Conservation (phyloP, 2,888 invertebrate species). For the Aspidapion aeneum region DNA sequence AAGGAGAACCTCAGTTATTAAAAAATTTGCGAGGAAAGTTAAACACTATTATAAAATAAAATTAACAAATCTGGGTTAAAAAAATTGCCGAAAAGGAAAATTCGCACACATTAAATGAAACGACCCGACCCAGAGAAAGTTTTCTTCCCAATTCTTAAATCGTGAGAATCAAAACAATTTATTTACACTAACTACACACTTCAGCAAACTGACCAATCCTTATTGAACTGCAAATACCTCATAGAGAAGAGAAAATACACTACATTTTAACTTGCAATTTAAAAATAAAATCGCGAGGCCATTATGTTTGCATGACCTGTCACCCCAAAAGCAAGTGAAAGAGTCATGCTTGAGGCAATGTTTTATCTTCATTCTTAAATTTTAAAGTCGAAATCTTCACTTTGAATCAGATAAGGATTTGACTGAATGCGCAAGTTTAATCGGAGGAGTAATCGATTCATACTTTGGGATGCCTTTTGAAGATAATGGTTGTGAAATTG, state of each 20-base stretch:
- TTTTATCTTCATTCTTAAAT: neutral
- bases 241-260: neutral
- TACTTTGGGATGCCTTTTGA: neutral
- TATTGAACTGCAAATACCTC: neutral
- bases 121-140: neutral
- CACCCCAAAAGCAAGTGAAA: neutral
- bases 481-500: too few species aligned
- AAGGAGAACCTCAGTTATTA: too few species aligned
- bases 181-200: too few species aligned
- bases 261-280: neutral
- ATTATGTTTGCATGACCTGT: neutral
- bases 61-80: neutral
- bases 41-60: too few species aligned
- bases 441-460: neutral
- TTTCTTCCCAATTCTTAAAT: neutral
- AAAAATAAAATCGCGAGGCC: neutral
- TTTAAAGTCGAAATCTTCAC: neutral
- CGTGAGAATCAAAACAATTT: neutral
- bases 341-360: neutral
- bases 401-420: neutral
- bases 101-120: neutral
- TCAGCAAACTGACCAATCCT: neutral
- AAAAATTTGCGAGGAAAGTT: too few species aligned
- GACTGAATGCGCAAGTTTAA: neutral
- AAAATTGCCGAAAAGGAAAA: neutral